Base-by-base conservation (phyloP, 2,113 vertebrate species). In the Oplegnathus fasciatus region DNA sequence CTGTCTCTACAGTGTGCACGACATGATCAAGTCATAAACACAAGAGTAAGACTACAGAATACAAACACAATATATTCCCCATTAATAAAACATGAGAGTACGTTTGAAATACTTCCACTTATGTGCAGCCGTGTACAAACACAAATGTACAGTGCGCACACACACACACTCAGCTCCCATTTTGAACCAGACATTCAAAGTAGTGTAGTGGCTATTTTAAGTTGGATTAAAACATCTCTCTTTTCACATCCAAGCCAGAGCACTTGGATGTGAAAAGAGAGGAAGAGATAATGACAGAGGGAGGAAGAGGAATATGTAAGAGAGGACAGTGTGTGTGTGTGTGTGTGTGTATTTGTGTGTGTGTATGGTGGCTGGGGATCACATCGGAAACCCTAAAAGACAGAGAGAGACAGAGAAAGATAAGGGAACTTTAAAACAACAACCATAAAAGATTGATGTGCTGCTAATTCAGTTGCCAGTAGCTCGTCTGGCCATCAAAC, bases 391-490 rank as follows among this genome's bases (percentile, higher is more conserved):
- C 62, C 18, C 72, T 67, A 26, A 65, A 32, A 66, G 37, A 40
- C 14, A n/a, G 76, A 60, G 57, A 60, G 37, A 55, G 52, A 48
- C 24, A 57, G 40, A 37, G 20, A 61, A 42, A 20, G 68, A 85
- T n/a, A 66, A 62, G 44, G 52, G 70, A 69, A 67, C 57, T 70
- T 83, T 64, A 75, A 74, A 83, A 78, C 61, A 82, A 34, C 54
- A 75, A 40, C 60, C 28, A 83, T 78, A 32, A 69, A 83, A 83
- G 46, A 83, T 83, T 83, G 80, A 87, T 79, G 76, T 57, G 70
- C 32, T 30, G 48, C 75, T 79, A 83, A 75, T 80, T 80, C 70
- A 68, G 62, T 57, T 83, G 67, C 52, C 37, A 66, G 66, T 42
- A 65, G 40, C 40, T 71, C 74, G 44, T 67, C 14, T 11, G 78